phyloP scores from a whole-genome alignment of 92 coral and sea anemone genomes.

The Parazoanthus darwini region DNA sequence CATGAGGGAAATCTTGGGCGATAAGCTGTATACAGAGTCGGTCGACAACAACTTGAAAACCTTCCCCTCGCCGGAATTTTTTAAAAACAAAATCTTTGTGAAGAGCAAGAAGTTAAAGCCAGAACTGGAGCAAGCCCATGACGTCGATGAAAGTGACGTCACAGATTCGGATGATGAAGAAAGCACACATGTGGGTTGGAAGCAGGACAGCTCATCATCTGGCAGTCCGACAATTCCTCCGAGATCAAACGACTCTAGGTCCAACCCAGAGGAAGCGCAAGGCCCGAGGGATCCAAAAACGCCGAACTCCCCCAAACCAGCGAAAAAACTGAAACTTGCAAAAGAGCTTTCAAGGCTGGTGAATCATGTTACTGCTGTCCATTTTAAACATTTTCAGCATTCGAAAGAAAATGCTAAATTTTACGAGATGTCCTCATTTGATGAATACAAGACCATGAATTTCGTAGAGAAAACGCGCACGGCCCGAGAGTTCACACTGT shows the following conservation, averaged over 20 bases:
- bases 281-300: neutral
- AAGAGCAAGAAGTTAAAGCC: conserved; percentile 57
- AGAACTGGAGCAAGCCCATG: conserved; percentile 51
- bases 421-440: conserved; percentile 69
- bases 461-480: conserved; percentile 38
- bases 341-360: conserved; percentile 67
- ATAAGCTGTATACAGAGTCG: conserved; percentile 45
- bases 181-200: neutral
- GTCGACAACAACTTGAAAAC: conserved; percentile 35
- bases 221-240: neutral
- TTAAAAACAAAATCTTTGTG: conserved; percentile 67
- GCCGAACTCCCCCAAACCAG: conserved; percentile 41
- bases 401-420: conserved; percentile 51
- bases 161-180: conserved; percentile 45
- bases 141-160: conserved; percentile 48
- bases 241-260: neutral
- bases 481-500: conserved; percentile 52
- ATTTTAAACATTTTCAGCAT: conserved; percentile 55
- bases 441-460: conserved; percentile 57
- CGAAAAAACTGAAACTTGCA: conserved; percentile 52
- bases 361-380: conserved; percentile 62
- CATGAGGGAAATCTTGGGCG: conserved; percentile 50
- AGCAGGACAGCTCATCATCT: neutral
- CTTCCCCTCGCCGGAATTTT: conserved; percentile 73
- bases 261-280: neutral